Base-by-base conservation (phyloP, 2,113 vertebrate genomes). In the Sitta europaea region DNA sequence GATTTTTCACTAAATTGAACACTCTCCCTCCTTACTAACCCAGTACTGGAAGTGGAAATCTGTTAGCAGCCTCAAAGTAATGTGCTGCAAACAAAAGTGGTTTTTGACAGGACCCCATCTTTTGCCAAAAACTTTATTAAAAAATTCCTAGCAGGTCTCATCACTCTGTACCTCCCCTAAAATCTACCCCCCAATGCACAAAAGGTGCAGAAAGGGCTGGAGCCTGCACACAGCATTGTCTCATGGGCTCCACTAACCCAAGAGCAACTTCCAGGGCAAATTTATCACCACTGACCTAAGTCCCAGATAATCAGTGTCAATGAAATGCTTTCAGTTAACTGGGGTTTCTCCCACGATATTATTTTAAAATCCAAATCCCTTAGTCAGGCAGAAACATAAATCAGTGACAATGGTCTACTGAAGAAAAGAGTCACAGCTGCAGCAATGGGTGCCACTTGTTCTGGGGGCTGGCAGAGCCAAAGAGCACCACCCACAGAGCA, bases 81-180 rank as follows among this genome's bases (percentile, higher is more conserved):
- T 4, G 10, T 21, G 19, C 35, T 66, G 43, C 45, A 54, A 88
- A 76, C 57, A 42, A 22, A 84, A 81, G 9, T 6, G 4, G 58
- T 85, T 82, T 67, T 47, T 88, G 82, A 73, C 54, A 92, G 38
- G 59, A 48, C 4, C 8, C 17, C 22, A 8, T 33, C 19, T 76
- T 95, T 86, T 86, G 50, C 78, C 48, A 76, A 87, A 87, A 29
- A 6, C 19, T 78, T 86, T 35, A 95, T 92, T 82, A 79, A 95
- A 90, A 93, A 86, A 86, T 88, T 90, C 91, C 67, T 80, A 62
- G 27, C 42, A 88, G 47, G 21, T 83, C 55, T 90, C 79, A 90
- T 88, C 58, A 92, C 42, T 72, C 50, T 57, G 27, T 47, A 43
- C 55, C 59, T 86, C 70, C 48, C 62, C 53, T 79, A 76, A 82